A percentile compares a stretch with the other conserved stretches of the same genome.
These are phyloP conservation scores for Nerophis lumbriciformis DNA, from an alignment of 2,113 vertebrate species.

Conservation along the genomic window DNA sequence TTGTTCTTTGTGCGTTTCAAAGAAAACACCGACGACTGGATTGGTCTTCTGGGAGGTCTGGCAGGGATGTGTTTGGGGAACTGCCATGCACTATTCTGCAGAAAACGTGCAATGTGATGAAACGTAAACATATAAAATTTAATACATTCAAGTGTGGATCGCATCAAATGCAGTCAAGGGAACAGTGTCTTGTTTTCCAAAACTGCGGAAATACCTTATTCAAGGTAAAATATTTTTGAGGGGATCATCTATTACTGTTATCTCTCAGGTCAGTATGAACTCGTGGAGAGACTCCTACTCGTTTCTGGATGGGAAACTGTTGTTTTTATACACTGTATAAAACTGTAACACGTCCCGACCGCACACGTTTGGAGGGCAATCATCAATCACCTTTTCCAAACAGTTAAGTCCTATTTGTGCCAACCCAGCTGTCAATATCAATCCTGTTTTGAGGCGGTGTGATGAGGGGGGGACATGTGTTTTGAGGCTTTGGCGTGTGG, in stretches of 20 bases:
- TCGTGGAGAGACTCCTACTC: slow-evolving; percentile 3
- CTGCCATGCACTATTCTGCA: slow-evolving; percentile 21
- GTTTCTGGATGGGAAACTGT: neutral
- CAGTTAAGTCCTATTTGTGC: slow-evolving; percentile 42
- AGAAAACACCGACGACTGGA: slow-evolving; percentile 45
- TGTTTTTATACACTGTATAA: neutral
- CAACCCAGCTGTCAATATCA: slow-evolving; percentile 54
- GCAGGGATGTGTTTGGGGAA: slow-evolving; percentile 28
- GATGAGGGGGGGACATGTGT: slow-evolving; percentile 47
- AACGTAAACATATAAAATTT: slow-evolving; percentile 10
- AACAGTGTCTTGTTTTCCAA: neutral
- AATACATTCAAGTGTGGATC: neutral
- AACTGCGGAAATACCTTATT: slow-evolving; percentile 11
- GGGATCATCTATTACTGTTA: neutral
- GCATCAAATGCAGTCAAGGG: neutral
- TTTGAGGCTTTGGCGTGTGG: slow-evolving; percentile 16
- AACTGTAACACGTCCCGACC: neutral
- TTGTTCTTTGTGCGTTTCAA: slow-evolving; percentile 49
- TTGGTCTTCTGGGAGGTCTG: slow-evolving; percentile 62
- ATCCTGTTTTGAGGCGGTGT: slow-evolving; percentile 46
- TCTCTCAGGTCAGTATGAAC: slow-evolving; percentile 25
- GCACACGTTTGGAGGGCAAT: slow-evolving; percentile 15
- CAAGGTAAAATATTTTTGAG: slow-evolving; percentile 12
- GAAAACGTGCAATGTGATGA: slow-evolving; percentile 6
- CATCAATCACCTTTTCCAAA: slow-evolving; percentile 39